Evolutionary conservation across 2,888 invertebrate species (phyloP), one percentile per base, ranked within the genome.

Genomic region (Teleogryllus oceanicus): DNA sequence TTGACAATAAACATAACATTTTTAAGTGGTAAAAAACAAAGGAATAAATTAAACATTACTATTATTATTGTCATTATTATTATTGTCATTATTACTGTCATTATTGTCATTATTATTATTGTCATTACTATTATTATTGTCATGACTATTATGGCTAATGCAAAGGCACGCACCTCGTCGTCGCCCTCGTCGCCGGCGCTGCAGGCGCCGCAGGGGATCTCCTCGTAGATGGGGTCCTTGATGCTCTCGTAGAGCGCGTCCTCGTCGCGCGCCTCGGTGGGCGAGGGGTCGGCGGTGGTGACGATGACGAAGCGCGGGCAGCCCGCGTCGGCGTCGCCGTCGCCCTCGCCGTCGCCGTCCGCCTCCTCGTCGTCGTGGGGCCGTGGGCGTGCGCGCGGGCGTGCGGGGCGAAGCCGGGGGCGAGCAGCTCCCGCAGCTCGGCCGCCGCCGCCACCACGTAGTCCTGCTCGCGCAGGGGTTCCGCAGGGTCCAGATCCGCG

Each of bases 261-360:
- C 8, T 78, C 79, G 74, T 87, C 87, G 50, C 86, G 85, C 11
- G 74, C 80, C 3, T 93, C 94, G 88, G 94, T 93, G 80, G 90
- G 88, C 82, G 94, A 93, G 79, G 92, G 92, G 85, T 94, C 94
- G 12, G 79, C 49, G 37, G 78, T 78, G 37, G 74, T 51, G 85
- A 85, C 20, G 85, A 84, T 11, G 85, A 82, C 50, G 85, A 85
- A 62, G 16, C 62, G 13, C 62, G 62, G 62, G n/a, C 62, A 62
- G 16, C 62, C 62, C 2, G 13, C 77, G 12, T 37, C 76, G n/a
- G 1, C 21, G 21, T 76, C 77, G 16, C 49, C 77, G 1, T 12
- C 49, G n/a, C 24, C 24, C 11, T 77, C 77, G 8, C 24, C 37
- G n/a, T 49, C 77, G 11, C 16, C 77, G 16, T 75, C 75, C 75